These are phyloP conservation scores for Atlantisia rogersi DNA, from an alignment of 2,113 vertebrate genomes.

Conservation along the genomic window DNA sequence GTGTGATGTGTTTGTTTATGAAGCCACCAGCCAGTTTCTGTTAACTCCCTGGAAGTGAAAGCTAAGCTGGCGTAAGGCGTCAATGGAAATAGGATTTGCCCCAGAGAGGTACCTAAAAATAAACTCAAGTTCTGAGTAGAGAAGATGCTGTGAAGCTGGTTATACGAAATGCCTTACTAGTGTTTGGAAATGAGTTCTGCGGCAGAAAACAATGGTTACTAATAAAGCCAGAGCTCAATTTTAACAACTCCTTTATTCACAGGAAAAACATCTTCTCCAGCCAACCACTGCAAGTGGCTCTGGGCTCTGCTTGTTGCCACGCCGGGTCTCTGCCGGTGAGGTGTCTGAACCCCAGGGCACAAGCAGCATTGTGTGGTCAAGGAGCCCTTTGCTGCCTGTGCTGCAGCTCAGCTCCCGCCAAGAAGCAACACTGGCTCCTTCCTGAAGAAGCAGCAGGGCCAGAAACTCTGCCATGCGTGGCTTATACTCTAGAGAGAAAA, in stretches of 20 bases:
- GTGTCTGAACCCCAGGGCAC: fast-evolving
- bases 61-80: not conserved
- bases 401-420: not conserved
- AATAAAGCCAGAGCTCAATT: not conserved
- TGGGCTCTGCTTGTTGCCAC: not conserved
- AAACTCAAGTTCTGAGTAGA: not conserved
- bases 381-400: not conserved
- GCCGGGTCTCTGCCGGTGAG: fast-evolving
- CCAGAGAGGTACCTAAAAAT: slow-evolving; percentile 60
- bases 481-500: not conserved
- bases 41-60: not conserved
- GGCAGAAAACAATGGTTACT: not conserved
- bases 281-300: not conserved
- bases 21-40: not conserved
- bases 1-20: not conserved
- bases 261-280: not conserved
- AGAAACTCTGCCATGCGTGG: not conserved
- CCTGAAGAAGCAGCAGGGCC: not conserved
- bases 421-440: not conserved
- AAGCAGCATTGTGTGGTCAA: fast-evolving
- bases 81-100: slow-evolving; percentile 26
- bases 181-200: not conserved
- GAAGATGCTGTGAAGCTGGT: not conserved
- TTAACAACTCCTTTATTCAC: not conserved
- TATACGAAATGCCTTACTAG: not conserved